These are phyloP conservation scores for Iphiclides podalirius DNA, from an alignment of 2,888 invertebrate species.

Conservation along the genomic window DNA sequence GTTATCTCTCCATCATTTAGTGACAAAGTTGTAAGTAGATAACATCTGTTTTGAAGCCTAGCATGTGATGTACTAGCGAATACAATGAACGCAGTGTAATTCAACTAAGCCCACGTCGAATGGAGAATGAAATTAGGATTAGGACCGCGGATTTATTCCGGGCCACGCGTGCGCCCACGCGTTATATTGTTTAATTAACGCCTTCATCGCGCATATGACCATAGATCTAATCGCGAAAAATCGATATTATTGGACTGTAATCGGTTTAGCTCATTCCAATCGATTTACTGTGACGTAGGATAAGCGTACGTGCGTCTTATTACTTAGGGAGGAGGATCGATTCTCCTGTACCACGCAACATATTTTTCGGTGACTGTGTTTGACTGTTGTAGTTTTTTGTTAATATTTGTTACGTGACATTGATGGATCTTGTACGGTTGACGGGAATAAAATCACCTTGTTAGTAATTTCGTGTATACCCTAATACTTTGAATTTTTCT, in stretches of 20 bases:
- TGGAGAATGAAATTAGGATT: constrained; percentile 16
- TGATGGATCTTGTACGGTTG: constrained; percentile 31
- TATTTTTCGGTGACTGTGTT: constrained; percentile 10
- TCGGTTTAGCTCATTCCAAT: constrained; percentile 55
- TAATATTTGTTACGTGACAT: constrained; percentile 26
- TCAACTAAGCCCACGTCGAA: constrained; percentile 17
- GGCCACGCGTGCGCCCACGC: constrained; percentile 32
- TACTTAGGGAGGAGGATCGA: background rate
- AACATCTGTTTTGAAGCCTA: too few species aligned
- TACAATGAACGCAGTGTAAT: constrained; percentile 21
- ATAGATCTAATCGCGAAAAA: constrained; percentile 44
- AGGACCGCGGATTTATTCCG: constrained; percentile 21
- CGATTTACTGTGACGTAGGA: constrained; percentile 26
- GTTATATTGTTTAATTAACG: constrained; percentile 40
- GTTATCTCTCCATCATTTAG: too few species aligned
- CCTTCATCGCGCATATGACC: constrained; percentile 34
- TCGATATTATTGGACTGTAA: constrained; percentile 51
- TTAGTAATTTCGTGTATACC: too few species aligned
- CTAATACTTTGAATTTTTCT: too few species aligned
- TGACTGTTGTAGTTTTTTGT: constrained; percentile 13
- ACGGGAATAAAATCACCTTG: constrained; percentile 3
- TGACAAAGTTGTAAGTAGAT: too few species aligned
- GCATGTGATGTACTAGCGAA: constrained; percentile 2
- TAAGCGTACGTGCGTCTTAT: constrained; percentile 13
- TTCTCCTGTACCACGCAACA: constrained; percentile 29